These are phyloP conservation scores for Drosophila paucipuncta DNA, from an alignment of 2,888 invertebrate genomes.

Conservation along the genomic window DNA sequence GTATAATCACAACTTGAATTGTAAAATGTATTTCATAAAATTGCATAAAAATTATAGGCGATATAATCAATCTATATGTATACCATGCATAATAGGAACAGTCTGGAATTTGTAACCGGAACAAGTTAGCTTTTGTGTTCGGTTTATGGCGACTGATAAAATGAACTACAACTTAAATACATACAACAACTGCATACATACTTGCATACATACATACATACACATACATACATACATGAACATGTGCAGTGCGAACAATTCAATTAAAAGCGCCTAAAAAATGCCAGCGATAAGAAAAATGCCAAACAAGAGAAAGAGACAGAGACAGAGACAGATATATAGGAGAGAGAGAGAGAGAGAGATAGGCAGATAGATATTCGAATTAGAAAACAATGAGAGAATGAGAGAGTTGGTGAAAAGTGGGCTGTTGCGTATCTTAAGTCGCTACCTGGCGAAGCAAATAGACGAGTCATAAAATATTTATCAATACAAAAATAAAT, in stretches of 20 bases:
- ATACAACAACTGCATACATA: neutral
- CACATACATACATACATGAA: neutral
- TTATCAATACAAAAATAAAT: constrained; percentile 46
- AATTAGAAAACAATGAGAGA: neutral
- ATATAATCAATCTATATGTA: neutral
- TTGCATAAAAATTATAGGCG: constrained; percentile 3
- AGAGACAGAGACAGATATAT: neutral
- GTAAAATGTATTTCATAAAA: neutral
- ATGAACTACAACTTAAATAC: neutral
- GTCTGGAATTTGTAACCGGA: constrained; percentile 27
- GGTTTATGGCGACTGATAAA: constrained; percentile 48
- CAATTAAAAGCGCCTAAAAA: constrained; percentile 49
- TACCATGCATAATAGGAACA: neutral
- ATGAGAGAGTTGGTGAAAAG: neutral
- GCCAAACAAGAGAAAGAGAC: neutral
- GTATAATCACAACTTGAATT: neutral
- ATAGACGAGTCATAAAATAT: constrained; percentile 22
- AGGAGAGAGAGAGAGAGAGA: neutral
- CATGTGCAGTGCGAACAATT: constrained; percentile 55
- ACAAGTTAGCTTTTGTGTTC: constrained; percentile 27
- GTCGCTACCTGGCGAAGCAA: constrained; percentile 30
- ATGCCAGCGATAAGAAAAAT: constrained; percentile 28
- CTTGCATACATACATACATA: neutral
- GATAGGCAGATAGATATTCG: too few relatives aligned
- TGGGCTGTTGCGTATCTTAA: constrained; percentile 35